Base-by-base conservation (phyloP, 2,888 invertebrate species). In the Mactromeris polynyma region DNA sequence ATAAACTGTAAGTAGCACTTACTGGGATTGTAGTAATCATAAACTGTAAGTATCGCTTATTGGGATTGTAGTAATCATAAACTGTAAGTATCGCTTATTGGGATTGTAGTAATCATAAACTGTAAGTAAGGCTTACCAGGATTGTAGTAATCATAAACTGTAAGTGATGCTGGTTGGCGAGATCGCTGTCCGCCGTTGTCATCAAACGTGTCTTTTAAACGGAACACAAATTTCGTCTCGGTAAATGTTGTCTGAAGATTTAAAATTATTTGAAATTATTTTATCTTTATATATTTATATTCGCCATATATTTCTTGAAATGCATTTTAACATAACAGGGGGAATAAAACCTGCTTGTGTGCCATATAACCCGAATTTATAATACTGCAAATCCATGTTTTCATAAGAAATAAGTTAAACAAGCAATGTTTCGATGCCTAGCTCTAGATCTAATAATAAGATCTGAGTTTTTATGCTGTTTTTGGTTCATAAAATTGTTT, bases 121-220 rank as follows among this genome's bases (percentile, higher is more conserved):
- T 2, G 9, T 64, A 2, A n/a, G n/a, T n/a, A n/a, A n/a, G n/a
- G n/a, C 81, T 58, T 85, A 95, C 95, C 93, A 86, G 93, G 93
- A 54, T 94, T 93, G 64, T 94, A 95, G 79, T 94, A 95, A 78
- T 95, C 95, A 69, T 92, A 94, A 0, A 94, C 92, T 83, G 93
- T 93, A 4, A 95, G 87, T 80, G 92, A 92, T 17, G 93, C 93
- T 3, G 94, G 92, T 69, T 94, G 94, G 17, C 94, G 87, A 78
- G 94, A 93, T 51, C 93, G 88, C 11, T 91, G 92, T 21, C 90
- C 87, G n/a, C 84, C 89, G 4, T 87, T 86, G 17, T 73, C 73
- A 73, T 73, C 73, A 54, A 80, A 85, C 19, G 85, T 64, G n/a
- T 83, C 82, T 40, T 86, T 83, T 64, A 86, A 91, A 14, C 93